Evolutionary conservation across 2,888 invertebrate genomes (phyloP).

Genomic region (Zygothrica quintamaculata): DNA sequence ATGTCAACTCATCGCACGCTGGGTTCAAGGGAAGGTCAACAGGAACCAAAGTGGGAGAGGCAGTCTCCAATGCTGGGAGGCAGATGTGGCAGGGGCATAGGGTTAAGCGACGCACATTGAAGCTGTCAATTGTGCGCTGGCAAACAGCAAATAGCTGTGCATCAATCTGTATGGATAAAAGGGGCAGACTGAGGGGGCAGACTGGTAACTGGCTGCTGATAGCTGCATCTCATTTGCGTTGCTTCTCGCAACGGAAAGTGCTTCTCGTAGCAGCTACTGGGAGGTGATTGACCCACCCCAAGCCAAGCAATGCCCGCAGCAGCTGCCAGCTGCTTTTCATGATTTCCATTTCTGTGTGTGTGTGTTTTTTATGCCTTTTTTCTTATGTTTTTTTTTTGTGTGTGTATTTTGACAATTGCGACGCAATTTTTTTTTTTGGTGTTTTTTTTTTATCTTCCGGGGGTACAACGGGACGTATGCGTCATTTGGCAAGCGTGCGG

Average conservation of each 20-base stretch:
- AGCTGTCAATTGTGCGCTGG: too few relatives aligned
- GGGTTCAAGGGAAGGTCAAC: constrained; percentile 43
- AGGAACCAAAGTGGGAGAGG: background rate
- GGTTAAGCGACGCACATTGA: background rate
- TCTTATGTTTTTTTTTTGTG: background rate
- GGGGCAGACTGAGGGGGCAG: too few relatives aligned
- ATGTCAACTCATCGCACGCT: constrained; percentile 39
- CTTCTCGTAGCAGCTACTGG: background rate
- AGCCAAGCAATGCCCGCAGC: constrained; percentile 2
- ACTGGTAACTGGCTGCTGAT: too few relatives aligned
- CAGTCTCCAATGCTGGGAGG: too few relatives aligned
- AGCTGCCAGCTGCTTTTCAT: constrained; percentile 18
- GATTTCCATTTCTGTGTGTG: constrained; percentile 15
- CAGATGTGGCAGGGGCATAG: too few relatives aligned
- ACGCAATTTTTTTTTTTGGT: too few relatives aligned
- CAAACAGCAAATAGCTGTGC: background rate
- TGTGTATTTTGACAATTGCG: background rate
- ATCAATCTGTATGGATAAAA: background rate
- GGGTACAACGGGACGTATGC: constrained; percentile 45
- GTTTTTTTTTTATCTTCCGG: background rate
- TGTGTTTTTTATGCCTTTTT: constrained; percentile 12
- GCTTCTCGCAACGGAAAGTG: constrained; percentile 1
- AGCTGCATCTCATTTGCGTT: constrained; percentile 26
- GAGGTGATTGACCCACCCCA: constrained; percentile 46
- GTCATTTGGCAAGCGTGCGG: constrained; percentile 39